These are phyloP conservation scores for Calidris pygmaea DNA, from an alignment of 2,113 vertebrate species.

Conservation along the genomic window DNA sequence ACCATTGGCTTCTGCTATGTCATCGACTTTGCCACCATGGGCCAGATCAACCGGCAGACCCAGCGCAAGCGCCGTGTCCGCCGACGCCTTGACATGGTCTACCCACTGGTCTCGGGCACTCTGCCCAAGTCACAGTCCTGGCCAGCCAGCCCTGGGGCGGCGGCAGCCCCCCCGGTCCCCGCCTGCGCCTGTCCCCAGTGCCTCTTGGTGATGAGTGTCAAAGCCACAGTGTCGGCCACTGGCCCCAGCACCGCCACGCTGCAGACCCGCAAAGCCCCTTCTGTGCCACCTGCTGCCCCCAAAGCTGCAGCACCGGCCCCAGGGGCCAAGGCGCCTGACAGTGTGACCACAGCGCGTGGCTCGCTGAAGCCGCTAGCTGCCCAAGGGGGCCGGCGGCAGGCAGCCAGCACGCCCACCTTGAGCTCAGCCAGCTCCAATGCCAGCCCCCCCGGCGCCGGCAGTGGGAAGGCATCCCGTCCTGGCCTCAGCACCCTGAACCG, in stretches of 20 bases:
- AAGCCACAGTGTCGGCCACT: constrained; percentile 50
- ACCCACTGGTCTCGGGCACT: constrained; percentile 81
- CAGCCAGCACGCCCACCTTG: constrained; percentile 67
- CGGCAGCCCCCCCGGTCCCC: constrained; percentile 62
- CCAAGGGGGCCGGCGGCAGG: constrained; percentile 68
- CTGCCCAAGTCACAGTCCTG: constrained; percentile 80
- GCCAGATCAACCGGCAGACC: constrained; percentile 82
- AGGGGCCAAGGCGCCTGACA: not conserved
- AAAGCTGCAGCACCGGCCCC: constrained; percentile 7
- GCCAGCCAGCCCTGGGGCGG: constrained; percentile 46
- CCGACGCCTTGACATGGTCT: constrained; percentile 81
- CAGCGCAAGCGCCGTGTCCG: constrained; percentile 85
- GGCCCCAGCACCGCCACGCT: constrained; percentile 39
- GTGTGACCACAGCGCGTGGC: not conserved
- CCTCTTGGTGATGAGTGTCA: constrained; percentile 88
- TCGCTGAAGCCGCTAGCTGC: constrained; percentile 73
- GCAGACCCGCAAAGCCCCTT: constrained; percentile 53
- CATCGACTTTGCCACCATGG: constrained; percentile 81
- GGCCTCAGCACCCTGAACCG: constrained; percentile 84
- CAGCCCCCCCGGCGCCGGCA: constrained; percentile 14
- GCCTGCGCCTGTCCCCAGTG: constrained; percentile 90
- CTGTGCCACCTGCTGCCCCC: not conserved
- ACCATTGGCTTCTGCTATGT: constrained; percentile 80
- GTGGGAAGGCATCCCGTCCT: constrained; percentile 50
- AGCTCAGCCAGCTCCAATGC: constrained; percentile 51